phyloP scores from a whole-genome alignment of 2,888 invertebrate genomes.

The Parthenolecanium corni region DNA sequence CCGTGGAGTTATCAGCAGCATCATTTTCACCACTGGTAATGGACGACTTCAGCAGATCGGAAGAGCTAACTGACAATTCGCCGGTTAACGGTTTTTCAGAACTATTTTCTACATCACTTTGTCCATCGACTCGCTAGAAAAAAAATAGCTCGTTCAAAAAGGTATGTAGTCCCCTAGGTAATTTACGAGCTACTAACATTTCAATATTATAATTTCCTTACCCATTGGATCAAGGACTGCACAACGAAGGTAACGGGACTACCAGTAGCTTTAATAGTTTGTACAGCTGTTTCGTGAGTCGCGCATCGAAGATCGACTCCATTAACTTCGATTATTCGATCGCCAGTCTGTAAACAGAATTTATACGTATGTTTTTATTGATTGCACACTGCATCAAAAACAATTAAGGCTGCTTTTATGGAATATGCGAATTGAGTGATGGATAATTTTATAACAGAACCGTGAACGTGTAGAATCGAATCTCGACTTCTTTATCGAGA shows the following conservation, averaged over 20 bases:
- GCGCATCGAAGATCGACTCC: conserved; percentile 80
- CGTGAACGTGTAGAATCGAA: too few species aligned
- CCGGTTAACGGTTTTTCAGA: conserved; percentile 9
- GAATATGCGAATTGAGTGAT: too few species aligned
- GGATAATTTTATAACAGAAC: too few species aligned
- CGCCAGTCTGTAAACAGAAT: conserved; percentile 57
- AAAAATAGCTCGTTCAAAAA: not conserved
- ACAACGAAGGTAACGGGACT: conserved; percentile 82
- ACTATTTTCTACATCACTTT: conserved; percentile 5
- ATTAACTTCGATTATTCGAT: conserved; percentile 81
- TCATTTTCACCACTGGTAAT: not conserved
- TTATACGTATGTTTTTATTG: too few species aligned
- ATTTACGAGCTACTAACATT: too few species aligned
- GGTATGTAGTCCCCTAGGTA: not conserved
- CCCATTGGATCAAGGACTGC: conserved; percentile 67
- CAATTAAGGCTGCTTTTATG: too few species aligned
- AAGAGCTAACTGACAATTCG: conserved; percentile 2
- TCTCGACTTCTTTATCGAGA: too few species aligned
- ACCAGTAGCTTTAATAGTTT: conserved; percentile 80
- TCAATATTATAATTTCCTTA: conserved; percentile 45
- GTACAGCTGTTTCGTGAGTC: conserved; percentile 87
- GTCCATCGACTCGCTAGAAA: not conserved
- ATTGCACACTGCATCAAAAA: too few species aligned
- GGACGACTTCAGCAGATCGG: not conserved
- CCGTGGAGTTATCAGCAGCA: not conserved